A percentile compares a stretch with the other conserved stretches of the same genome.
Conservation (phyloP, 2,113 vertebrate species). For the Meriones unguiculatus region DNA sequence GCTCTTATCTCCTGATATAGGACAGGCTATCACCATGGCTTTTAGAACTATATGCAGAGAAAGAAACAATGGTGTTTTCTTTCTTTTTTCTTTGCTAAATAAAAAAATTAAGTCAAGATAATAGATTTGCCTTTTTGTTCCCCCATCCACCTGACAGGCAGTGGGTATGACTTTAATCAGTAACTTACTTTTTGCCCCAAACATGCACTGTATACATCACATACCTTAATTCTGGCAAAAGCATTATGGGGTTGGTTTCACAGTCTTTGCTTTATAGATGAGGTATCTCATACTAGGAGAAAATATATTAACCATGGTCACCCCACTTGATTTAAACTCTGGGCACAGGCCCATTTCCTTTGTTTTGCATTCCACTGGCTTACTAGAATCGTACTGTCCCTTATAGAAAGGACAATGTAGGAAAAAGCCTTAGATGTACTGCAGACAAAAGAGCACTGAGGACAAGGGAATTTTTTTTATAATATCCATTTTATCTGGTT, state of each 20-base stretch:
- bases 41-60: conserved; percentile 30
- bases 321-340: not conserved
- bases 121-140: not conserved
- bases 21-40: not conserved
- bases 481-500: conserved; percentile 55
- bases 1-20: conserved; percentile 33
- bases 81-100: conserved; percentile 1
- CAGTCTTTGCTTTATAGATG: not conserved
- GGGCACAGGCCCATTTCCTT: not conserved
- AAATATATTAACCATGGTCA: fast-evolving
- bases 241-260: fast-evolving
- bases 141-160: not conserved
- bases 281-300: not conserved
- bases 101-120: conserved; percentile 64
- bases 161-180: not conserved
- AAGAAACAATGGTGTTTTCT: conserved; percentile 56
- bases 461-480: conserved; percentile 21
- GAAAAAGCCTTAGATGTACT: conserved; percentile 1
- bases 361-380: not conserved
- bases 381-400: fast-evolving
- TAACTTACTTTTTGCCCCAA: not conserved
- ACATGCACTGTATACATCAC: fast-evolving
- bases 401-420: not conserved
- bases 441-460: not conserved
- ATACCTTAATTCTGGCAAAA: not conserved